These are phyloP conservation scores for Hermetia illucens DNA, from an alignment of 1,140 invertebrate species.

Conservation along the genomic window DNA sequence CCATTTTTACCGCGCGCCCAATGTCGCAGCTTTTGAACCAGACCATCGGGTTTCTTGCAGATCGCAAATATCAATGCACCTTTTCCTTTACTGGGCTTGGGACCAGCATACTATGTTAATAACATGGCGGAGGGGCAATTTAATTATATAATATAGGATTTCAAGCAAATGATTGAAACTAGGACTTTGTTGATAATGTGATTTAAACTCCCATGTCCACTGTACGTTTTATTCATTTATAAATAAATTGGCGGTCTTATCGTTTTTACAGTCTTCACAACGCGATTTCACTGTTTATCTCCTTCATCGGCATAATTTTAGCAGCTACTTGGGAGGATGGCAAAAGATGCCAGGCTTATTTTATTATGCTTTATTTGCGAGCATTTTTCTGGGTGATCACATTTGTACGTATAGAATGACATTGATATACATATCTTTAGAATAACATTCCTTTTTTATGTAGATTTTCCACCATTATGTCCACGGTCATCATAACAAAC, in stretches of 20 bases:
- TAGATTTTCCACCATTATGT: slow-evolving; percentile 35
- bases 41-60: too few relatives aligned
- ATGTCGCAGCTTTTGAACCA: too few relatives aligned
- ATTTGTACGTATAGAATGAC: slow-evolving; percentile 23
- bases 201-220: too few relatives aligned
- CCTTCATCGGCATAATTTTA: slow-evolving; percentile 38
- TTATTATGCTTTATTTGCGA: slow-evolving; percentile 41
- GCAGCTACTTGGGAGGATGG: slow-evolving; percentile 34
- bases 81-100: too few relatives aligned
- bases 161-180: too few relatives aligned
- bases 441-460: slow-evolving; percentile 9
- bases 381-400: slow-evolving; percentile 38
- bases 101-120: too few relatives aligned
- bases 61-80: too few relatives aligned
- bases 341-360: slow-evolving; percentile 41
- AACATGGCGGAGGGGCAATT: too few relatives aligned
- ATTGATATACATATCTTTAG: slow-evolving; percentile 3
- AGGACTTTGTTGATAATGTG: too few relatives aligned
- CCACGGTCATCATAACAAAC: slow-evolving; percentile 35
- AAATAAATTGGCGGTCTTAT: not conserved
- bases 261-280: slow-evolving; percentile 15
- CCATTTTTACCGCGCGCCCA: too few relatives aligned
- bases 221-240: too few relatives aligned
- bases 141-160: too few relatives aligned
- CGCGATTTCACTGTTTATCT: slow-evolving; percentile 32